Evolutionary conservation across 2,113 vertebrate species (phyloP), one percentile per base, ranked within the genome.

Genomic region (Mesembrinibis cayennensis): DNA sequence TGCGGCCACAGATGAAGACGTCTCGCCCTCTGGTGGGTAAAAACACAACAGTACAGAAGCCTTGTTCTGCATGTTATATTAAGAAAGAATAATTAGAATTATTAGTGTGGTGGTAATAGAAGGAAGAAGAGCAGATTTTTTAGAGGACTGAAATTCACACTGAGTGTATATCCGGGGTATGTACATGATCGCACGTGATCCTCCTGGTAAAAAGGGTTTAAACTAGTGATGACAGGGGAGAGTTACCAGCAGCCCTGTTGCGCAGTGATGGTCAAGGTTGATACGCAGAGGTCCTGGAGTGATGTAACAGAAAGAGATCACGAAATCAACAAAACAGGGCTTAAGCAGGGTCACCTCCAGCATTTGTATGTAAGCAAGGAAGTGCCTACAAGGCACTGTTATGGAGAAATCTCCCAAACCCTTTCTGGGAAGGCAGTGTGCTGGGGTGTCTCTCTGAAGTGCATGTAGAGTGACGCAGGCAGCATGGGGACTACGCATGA

Each of bases 21-120:
- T 63, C 63, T 91, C 94, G 97, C 97, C 97, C 96, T 90, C 97
- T 97, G 91, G 40, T 91, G 97, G 97, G 47, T 59, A 22, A 89
- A 89, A 65, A 3, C 61, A 30, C 13, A 40, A 50, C 27, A 3
- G 19, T 66, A 36, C 10, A 5, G 55, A 59, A 87, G n/a, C 58
- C 58, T 73, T 25, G 45, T 15, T 40, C 36, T 34, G 30, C 2
- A 1, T 17, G 11, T 47, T 50, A 34, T 12, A 11, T 47, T 50
- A 38, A 40, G 6, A 55, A 76, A 50, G 16, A n/a, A 10, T 13
- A 27, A 50, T 45, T 50, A 50, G 49, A 87, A 79, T 42, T 26
- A n/a, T 22, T 32, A 29, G 13, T 23, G 56, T 23, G 25, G 56
- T 45, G 36, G 21, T 27, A 58, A 17, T 6, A 70, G 70, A 76